Conservation (phyloP, 2,113 vertebrate genomes). For the Chelonoidis abingdonii region DNA sequence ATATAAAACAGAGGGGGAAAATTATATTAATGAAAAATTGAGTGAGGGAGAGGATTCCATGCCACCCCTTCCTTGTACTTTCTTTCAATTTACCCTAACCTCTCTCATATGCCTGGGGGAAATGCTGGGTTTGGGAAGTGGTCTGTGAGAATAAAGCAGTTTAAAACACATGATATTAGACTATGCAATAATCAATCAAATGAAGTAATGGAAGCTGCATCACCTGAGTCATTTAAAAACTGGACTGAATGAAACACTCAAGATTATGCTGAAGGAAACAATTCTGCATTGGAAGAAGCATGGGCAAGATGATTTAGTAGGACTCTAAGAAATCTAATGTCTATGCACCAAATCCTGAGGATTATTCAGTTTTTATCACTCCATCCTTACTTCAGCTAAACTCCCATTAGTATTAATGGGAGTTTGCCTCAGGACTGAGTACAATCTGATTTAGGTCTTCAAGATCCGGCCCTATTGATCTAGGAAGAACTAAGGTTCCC, state of each 20-base stretch:
- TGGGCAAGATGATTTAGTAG: conserved; percentile 50
- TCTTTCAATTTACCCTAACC: conserved; percentile 67
- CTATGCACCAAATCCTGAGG: conserved; percentile 59
- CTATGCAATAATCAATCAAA: conserved; percentile 73
- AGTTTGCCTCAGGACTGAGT: conserved; percentile 30
- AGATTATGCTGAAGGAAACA: conserved; percentile 71
- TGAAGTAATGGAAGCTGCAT: conserved; percentile 77
- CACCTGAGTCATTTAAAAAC: conserved; percentile 70
- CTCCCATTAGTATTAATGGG: conserved; percentile 44
- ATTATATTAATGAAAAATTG: background rate
- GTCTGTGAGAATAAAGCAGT: conserved; percentile 72
- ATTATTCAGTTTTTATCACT: conserved; percentile 63
- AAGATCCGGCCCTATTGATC: background rate
- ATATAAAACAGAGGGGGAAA: conserved; percentile 49
- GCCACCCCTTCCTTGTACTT: conserved; percentile 68
- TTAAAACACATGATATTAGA: conserved; percentile 74
- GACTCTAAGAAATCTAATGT: conserved; percentile 65
- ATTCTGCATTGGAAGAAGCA: conserved; percentile 66
- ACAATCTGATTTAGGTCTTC: conserved; percentile 30
- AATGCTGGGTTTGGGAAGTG: conserved; percentile 69
- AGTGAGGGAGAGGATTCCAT: conserved; percentile 48
- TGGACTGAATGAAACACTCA: conserved; percentile 66
- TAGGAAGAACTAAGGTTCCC: background rate
- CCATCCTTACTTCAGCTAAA: conserved; percentile 52
- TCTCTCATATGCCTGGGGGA: conserved; percentile 71